Percentiles rank a stretch among this genome's conserved stretches.
Conservation (phyloP, 2,888 invertebrate genomes). For the Hirtodrosophila cameraria region DNA sequence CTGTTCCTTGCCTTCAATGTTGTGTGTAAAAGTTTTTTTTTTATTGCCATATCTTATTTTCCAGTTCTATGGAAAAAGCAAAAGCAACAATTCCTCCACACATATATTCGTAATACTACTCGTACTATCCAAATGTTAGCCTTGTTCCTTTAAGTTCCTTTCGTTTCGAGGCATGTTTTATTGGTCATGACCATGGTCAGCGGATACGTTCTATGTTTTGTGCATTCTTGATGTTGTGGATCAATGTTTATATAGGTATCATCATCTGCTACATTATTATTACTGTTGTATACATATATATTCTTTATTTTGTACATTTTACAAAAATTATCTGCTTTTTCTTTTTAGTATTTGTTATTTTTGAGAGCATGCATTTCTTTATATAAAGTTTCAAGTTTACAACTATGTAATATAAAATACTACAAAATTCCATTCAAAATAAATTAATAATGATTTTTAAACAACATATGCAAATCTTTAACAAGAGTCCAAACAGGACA, state of each 20-base stretch:
- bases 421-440: not conserved
- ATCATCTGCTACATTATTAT: slow-evolving; percentile 59
- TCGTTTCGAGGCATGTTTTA: slow-evolving; percentile 79
- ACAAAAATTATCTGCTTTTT: slow-evolving; percentile 17
- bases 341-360: slow-evolving; percentile 15
- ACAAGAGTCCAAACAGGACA: no score
- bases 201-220: slow-evolving; percentile 56
- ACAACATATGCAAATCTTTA: not conserved
- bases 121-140: slow-evolving; percentile 53
- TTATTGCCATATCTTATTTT: slow-evolving; percentile 72
- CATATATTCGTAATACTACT: slow-evolving; percentile 41
- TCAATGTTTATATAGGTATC: slow-evolving; percentile 77
- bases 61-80: slow-evolving; percentile 76
- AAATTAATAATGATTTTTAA: not conserved
- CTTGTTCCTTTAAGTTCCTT: slow-evolving; percentile 74
- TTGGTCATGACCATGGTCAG: slow-evolving; percentile 57
- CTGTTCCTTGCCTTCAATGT: slow-evolving; percentile 79
- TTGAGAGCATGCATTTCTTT: slow-evolving; percentile 24
- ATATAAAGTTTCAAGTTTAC: not conserved
- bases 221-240: slow-evolving; percentile 83
- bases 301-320: not conserved
- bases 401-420: no score
- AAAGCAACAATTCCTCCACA: slow-evolving; percentile 58
- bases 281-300: slow-evolving; percentile 7
- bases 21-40: slow-evolving; percentile 72